Evolutionary conservation across 2,797 vertebrate species (phyloP), one percentile per base, ranked within the genome.

Genomic region (Clarias pachynema): DNA sequence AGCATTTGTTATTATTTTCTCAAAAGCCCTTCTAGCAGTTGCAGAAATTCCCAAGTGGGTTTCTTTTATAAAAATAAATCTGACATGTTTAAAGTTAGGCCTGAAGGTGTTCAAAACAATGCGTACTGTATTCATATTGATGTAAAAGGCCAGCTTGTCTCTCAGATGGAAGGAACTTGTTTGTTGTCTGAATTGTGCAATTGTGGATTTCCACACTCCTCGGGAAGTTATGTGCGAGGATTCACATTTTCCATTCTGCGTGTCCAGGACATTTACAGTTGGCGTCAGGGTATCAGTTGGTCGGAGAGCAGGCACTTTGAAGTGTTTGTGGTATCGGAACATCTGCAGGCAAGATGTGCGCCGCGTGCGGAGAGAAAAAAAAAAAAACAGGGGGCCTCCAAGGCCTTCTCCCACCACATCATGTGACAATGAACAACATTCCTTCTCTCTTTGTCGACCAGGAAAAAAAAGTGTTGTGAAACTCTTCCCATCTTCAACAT

Each of bases 211-310:
- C 53, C 65, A 85, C 68, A 87, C 83, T 86, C 83, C 72, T 85
- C 37, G n/a, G 70, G 75, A 49, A 85, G 78, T 40, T 81, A 65
- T 79, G 88, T 87, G 91, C 89, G 94, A 94, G 89, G 94, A 95
- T 97, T 97, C 95, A 97, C 97, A 97, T 97, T 98, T 98, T 99
- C 97, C 97, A 96, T 81, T 81, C 86, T 85, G 87, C 86, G 96
- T 96, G 96, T 98, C 96, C 97, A 97, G 97, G 97, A 97, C 97
- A 96, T 98, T 98, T 97, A 97, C 97, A 97, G 96, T 98, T 96
- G 97, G 97, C 97, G 97, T 98, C 97, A 97, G 97, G 96, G 96
- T 96, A 96, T 96, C 96, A 95, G 94, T 96, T 96, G 96, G 97
- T 98, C 97, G 97, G 96, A 97, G 95, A 94, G 95, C 91, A 97